Evolutionary conservation across 2,113 vertebrate species (phyloP), one percentile per base, ranked within the genome.

Genomic region (Eleginops maclovinus): DNA sequence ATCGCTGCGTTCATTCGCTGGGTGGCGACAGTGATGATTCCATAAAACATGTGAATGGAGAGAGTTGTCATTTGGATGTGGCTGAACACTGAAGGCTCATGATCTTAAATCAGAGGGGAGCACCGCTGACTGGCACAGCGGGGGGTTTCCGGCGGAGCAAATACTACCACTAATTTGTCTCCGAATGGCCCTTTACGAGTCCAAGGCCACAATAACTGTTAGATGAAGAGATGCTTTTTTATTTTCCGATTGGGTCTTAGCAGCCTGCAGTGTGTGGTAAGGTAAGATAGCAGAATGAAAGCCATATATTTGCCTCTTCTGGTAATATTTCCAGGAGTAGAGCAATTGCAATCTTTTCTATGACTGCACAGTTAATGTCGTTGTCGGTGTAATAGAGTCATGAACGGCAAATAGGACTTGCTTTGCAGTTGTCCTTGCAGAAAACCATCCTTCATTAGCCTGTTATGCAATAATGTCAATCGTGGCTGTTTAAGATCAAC

Each of bases 11-110:
- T 92, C 82, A 82, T 92, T 87, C 84, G 86, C 82, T 65, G 87
- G 83, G 82, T 74, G 75, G 85, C 62, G 84, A 85, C 83, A 64
- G 73, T 91, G 91, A 94, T 92, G 91, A 86, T 92, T 94, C 92
- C 90, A 95, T 95, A 94, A 94, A 95, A 77, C 89, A 93, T 77
- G 21, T 64, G 87, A 94, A 94, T 92, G 91, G 92, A 88, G 84
- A 86, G 89, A 91, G 84, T 91, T 93, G 93, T 93, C 92, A 93
- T 83, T 88, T 70, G 82, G 79, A 86, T 83, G 85, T 72, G 82
- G 87, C 82, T 74, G 86, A 87, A 88, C 89, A 81, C 88, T 69
- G 90, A 89, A 79, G 77, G 83, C 91, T 90, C 88, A 89, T 93
- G 90, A 92, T 92, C 85, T 85, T 94, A 94, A 94, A 95, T 95